Evolutionary conservation across 2,113 vertebrate genomes (phyloP), one percentile per base, ranked within the genome.

Genomic region (Saguinus imperator): DNA sequence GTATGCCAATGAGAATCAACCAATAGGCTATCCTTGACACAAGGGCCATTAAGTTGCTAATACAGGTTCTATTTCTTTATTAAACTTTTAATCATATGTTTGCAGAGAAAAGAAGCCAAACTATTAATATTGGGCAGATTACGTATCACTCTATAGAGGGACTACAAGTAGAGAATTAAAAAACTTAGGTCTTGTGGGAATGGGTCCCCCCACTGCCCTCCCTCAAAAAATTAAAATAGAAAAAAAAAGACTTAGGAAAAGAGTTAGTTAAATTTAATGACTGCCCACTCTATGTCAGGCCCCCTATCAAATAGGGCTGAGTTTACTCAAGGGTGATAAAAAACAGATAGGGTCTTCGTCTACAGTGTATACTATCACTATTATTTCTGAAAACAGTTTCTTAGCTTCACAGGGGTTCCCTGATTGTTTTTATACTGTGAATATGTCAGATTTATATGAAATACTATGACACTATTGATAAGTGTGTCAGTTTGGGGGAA

Each of bases 261-360:
- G 9, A 35, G n/a, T 79, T 76, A 88, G 86, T 64, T 23, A 45
- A 80, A 77, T 70, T 72, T 89, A 89, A 87, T 58, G 75, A 73
- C 66, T 57, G 21, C 18, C 79, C 55, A 89, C 58, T 82, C 13
- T 75, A 35, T 58, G 83, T 96, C 82, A 91, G 93, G 90, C 6
- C 55, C 83, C 70, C 25, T 12, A 70, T 87, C 83, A 40, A 73
- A 75, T 27, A 93, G 76, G 55, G 48, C 64, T 87, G 70, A 25
- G 40, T 29, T 81, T 95, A 76, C n/a, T 94, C 81, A 92, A 50
- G 23, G 70, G 27, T 77, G 94, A 96, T 76, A 79, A 32, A 72
- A 96, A 88, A 58, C 72, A 96, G 87, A 82, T 5, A 68, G 0
- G 0, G 17, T 86, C 48, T 91, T 57, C 20, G 9, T n/a, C 72